Evolutionary conservation across 1,140 invertebrate genomes (phyloP), one percentile per base, ranked within the genome.

Genomic region (Wasmannia auropunctata): DNA sequence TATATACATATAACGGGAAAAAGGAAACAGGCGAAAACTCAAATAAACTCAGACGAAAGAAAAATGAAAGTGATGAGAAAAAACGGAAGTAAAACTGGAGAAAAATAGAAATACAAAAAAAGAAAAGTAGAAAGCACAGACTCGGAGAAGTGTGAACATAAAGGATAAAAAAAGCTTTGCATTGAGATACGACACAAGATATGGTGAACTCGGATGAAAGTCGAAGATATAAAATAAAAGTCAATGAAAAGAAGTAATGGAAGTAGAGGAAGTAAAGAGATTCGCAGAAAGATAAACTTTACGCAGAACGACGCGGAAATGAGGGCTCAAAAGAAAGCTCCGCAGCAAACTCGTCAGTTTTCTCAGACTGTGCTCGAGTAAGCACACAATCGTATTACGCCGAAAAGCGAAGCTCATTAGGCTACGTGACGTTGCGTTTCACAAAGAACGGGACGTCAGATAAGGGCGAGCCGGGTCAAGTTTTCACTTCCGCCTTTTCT

Each of bases 401-500:
- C 60, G 40, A 65, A 65, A 67, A 51, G 62, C 40, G 60, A 79
- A 51, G 31, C 60, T 79, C 43, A 62, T 79, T 79, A 79, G 60
- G 31, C n/a, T 67, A 67, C 76, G 60, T 79, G 58, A 79, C 43
- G 76, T 67, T 51, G 19, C 58, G 19, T n/a, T 16, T 58, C 28
- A 65, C 76, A 79, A 79, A 67, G 76, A 62, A 25, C 51, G 19
- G 19, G 60, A 31, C 11, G 40, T 49, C 28, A 51, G 76, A 79
- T 79, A 79, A 79, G 76, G 43, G 25, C 6, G 34, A 63, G 28
- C 37, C 31, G 14, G 76, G 60, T 79, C 58, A 79, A 79, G 76
- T 79, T 65, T 65, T 67, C 60, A 51, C 76, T 79, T 67, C 43
- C 60, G 76, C 43, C 60, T 34, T 79, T 79, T 79, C 60, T 79